Percentiles rank a stretch among this genome's conserved stretches.
Evolutionary conservation across 2,888 invertebrate genomes (phyloP).

Genomic region (Epistrophe eligans): DNA sequence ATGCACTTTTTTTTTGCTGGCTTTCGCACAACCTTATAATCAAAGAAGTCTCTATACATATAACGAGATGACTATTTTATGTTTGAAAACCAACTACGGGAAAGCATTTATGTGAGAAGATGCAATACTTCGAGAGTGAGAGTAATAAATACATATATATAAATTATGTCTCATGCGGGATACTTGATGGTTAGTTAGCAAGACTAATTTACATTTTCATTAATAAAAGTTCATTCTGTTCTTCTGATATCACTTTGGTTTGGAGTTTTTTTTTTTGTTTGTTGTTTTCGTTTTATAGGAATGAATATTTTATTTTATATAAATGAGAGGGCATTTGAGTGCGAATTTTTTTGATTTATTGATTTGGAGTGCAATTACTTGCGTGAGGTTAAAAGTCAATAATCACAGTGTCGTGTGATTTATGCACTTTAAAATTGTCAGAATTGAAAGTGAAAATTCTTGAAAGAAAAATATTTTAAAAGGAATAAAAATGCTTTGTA

Average conservation of each 20-base stretch:
- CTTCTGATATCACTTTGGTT: conserved; percentile 1
- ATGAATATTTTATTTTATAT: background rate
- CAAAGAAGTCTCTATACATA: background rate
- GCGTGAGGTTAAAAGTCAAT: conserved; percentile 43
- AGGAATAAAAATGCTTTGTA: background rate
- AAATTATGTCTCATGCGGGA: background rate
- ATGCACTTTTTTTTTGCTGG: conserved; percentile 31
- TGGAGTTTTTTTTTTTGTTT: background rate
- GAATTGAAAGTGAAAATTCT: conserved; percentile 1
- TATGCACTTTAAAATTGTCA: conserved; percentile 6
- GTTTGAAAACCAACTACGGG: background rate
- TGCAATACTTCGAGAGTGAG: conserved; percentile 26
- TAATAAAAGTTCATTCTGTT: conserved; percentile 13
- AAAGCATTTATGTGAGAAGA: background rate
- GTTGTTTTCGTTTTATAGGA: too few species aligned
- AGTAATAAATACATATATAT: background rate
- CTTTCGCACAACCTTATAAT: background rate
- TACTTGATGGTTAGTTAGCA: background rate
- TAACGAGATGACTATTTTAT: background rate
- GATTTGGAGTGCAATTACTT: conserved; percentile 41
- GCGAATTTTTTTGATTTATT: conserved; percentile 10
- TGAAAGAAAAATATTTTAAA: background rate
- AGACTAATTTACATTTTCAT: conserved; percentile 43
- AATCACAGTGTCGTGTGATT: conserved; percentile 29
- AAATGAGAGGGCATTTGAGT: conserved; percentile 5